phyloP scores from a whole-genome alignment of 2,888 invertebrate species.

The Chrysomela aeneicollis region DNA sequence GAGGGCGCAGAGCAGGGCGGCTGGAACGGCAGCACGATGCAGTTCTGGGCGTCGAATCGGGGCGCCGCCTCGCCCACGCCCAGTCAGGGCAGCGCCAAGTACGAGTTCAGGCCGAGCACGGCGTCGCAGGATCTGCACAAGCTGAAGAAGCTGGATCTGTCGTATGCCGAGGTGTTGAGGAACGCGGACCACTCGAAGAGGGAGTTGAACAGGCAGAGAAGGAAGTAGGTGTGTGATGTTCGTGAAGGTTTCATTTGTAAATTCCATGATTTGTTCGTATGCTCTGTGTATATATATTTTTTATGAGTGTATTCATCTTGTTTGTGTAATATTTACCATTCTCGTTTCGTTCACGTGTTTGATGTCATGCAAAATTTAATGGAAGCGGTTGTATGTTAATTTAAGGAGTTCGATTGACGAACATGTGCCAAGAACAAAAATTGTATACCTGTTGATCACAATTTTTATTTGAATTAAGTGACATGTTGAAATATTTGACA shows the following conservation, averaged over 20 bases:
- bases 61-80: constrained; percentile 67
- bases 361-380: constrained; percentile 3
- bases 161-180: constrained; percentile 84
- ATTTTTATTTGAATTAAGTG: constrained; percentile 1
- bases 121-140: constrained; percentile 86
- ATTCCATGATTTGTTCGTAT: constrained; percentile 26
- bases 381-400: constrained; percentile 10
- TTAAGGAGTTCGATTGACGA: constrained; percentile 26
- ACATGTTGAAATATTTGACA: background rate
- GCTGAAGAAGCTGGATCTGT: constrained; percentile 80
- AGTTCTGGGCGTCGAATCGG: constrained; percentile 68
- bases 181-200: constrained; percentile 68
- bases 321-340: constrained; percentile 9
- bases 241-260: constrained; percentile 23
- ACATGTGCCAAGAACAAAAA: constrained; percentile 31
- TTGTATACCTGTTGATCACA: constrained; percentile 4
- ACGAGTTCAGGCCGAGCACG: constrained; percentile 71
- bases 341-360: background rate
- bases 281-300: constrained; percentile 23
- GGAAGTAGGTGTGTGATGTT: background rate
- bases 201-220: constrained; percentile 31
- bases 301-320: constrained; percentile 18
- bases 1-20: constrained; percentile 70
- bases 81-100: constrained; percentile 63
- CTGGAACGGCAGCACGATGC: constrained; percentile 77